Evolutionary conservation across 2,888 invertebrate species (phyloP).

Genomic region (Dolomedes plantarius): DNA sequence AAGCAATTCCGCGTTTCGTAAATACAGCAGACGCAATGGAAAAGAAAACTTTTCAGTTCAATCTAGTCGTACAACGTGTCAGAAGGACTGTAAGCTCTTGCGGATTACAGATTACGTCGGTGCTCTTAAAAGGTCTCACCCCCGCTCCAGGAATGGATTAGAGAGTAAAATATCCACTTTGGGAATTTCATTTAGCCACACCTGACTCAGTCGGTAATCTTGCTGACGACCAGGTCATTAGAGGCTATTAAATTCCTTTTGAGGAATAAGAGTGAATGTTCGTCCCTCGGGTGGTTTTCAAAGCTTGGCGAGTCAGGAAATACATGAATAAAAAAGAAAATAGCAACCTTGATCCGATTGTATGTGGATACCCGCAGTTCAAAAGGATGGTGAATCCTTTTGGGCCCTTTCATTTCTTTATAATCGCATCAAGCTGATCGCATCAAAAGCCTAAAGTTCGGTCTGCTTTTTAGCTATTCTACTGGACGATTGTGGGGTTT

Average conservation of each 20-base stretch:
- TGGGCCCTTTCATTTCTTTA: conserved; percentile 47
- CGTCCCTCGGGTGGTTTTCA: conserved; percentile 29
- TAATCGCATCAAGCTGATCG: conserved; percentile 55
- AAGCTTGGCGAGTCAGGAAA: conserved; percentile 15
- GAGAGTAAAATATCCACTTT: conserved; percentile 26
- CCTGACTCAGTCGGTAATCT: conserved; percentile 63
- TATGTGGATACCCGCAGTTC: conserved; percentile 54
- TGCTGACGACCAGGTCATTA: conserved; percentile 65
- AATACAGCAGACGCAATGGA: too few species aligned
- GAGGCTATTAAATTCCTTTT: conserved; percentile 61
- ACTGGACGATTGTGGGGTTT: conserved; percentile 36
- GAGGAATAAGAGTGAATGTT: conserved; percentile 32
- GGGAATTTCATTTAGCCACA: conserved; percentile 65
- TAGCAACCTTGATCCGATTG: conserved; percentile 54
- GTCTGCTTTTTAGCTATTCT: conserved; percentile 46
- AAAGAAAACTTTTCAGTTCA: too few species aligned
- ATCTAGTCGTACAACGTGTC: too few species aligned
- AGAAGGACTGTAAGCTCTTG: too few species aligned
- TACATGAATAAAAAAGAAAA: conserved; percentile 24
- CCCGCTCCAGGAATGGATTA: conserved; percentile 5
- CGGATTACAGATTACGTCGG: conserved; percentile 14
- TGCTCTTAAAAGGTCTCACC: not conserved
- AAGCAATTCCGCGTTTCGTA: too few species aligned
- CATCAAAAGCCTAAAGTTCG: conserved; percentile 28
- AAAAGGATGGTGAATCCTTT: conserved; percentile 47